These are phyloP conservation scores for Aricia artaxerxes DNA, from an alignment of 2,888 invertebrate species.

Conservation along the genomic window DNA sequence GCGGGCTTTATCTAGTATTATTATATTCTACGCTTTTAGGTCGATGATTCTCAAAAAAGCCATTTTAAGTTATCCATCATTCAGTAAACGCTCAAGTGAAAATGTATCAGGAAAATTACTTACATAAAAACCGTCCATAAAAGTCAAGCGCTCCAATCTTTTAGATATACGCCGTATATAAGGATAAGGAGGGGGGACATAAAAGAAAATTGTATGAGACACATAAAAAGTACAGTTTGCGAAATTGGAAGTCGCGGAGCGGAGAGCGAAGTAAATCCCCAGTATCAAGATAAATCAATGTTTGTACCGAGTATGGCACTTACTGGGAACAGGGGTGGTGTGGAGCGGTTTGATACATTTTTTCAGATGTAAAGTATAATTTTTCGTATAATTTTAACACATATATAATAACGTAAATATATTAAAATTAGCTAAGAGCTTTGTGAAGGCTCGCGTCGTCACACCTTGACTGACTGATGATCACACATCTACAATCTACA, in stretches of 20 bases:
- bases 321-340: constrained; percentile 50
- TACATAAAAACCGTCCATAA: constrained; percentile 30
- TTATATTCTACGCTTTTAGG: neutral
- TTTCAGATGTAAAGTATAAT: too few species aligned
- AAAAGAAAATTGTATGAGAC: constrained; percentile 75
- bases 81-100: constrained; percentile 7
- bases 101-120: constrained; percentile 20
- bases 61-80: neutral
- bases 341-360: constrained; percentile 47
- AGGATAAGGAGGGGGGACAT: constrained; percentile 41
- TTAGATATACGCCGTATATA: constrained; percentile 32
- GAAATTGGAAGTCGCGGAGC: constrained; percentile 64
- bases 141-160: constrained; percentile 32
- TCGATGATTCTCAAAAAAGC: neutral
- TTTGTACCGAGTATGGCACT: constrained; percentile 71
- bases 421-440: too few species aligned
- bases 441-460: too few species aligned
- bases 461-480: too few species aligned
- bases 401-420: too few species aligned
- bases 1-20: neutral
- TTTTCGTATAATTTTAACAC: too few species aligned
- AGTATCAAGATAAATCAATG: constrained; percentile 80
- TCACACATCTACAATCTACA: too few species aligned
- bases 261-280: constrained; percentile 62
- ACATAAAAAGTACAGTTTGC: constrained; percentile 71